Percentiles rank a stretch among this genome's conserved stretches.
phyloP scores from a whole-genome alignment of 2,888 invertebrate genomes.

The Ommatoiulus sabulosus region DNA sequence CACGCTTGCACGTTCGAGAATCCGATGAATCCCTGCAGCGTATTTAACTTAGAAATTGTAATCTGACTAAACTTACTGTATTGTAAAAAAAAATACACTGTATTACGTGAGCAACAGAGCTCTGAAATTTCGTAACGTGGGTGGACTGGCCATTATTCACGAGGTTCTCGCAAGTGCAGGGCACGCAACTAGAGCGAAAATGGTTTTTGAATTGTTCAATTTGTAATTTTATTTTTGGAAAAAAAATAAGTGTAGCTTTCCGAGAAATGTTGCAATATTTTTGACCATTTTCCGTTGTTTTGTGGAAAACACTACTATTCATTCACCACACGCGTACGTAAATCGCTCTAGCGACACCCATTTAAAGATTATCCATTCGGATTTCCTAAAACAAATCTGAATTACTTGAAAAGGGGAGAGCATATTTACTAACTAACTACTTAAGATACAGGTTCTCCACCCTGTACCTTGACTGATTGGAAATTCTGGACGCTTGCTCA shows the following conservation, averaged over 20 bases:
- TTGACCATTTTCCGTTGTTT: neutral
- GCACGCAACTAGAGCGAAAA: neutral
- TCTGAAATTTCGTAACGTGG: neutral
- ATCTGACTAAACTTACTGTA: too few relatives aligned
- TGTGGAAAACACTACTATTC: too few relatives aligned
- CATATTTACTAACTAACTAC: neutral
- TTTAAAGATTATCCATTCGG: neutral
- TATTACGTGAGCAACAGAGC: neutral
- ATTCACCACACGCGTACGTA: too few relatives aligned
- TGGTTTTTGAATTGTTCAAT: neutral
- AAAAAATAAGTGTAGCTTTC: neutral
- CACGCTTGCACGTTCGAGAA: neutral
- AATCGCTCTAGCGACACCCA: too few relatives aligned
- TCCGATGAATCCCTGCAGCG: neutral
- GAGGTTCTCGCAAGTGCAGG: neutral
- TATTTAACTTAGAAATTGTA: neutral
- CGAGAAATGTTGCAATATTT: neutral
- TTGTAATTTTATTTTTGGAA: neutral
- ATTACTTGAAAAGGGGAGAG: neutral
- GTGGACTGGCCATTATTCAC: slow-evolving; percentile 2
- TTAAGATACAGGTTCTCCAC: neutral
- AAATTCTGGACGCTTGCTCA: neutral
- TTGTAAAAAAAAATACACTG: too few relatives aligned
- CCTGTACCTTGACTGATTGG: neutral
- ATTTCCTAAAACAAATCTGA: neutral